Evolutionary conservation across 2,888 invertebrate genomes (phyloP), one percentile per base, ranked within the genome.

Genomic region (Mythimna loreyi): DNA sequence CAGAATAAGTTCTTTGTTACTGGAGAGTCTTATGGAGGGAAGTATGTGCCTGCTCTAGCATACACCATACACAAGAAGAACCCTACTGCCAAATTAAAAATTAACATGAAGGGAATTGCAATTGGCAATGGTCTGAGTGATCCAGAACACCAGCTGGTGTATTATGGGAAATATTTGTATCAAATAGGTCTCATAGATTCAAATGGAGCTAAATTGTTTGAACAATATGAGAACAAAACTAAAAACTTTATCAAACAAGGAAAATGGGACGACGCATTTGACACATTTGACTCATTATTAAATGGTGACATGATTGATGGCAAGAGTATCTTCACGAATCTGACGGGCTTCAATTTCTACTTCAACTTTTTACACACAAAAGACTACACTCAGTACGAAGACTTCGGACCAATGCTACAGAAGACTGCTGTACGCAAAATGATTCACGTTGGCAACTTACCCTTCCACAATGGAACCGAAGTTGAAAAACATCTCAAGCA

Each of bases 1-100:
- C 88, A 93, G 1, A 97, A 97, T 84, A 97, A 97, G 61, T 99
- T 99, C 90, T 99, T 97, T 93, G 97, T 98, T 0, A 97, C 98
- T 0, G 99, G 99, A 1, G 99, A 99, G 93, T 98, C 98, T 0
- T 99, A 99, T 88, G 98, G 97, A 53, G 99, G 99, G 0, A 97
- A 97, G 81, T 97, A 97, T 90, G 96, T 97, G 0, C 99, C 99
- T 1, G 98, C 98, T 0, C 91, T 98, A 60, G 97, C 97, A 0
- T 97, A 97, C 87, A 97, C 97, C 0, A 98, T 98, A 67, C 97
- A 97, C 83, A 96, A 96, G 79, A 96, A 96, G 66, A 97, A 97
- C 76, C 97, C 97, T 0, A 90, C 94, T 63, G 92, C 96, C 7
- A 96, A 96, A 86, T 96, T 98, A 30, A 97, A 97, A 90, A 97